Evolutionary conservation across 2,113 vertebrate genomes (phyloP).

Genomic region (Hippocampus mohnikei): DNA sequence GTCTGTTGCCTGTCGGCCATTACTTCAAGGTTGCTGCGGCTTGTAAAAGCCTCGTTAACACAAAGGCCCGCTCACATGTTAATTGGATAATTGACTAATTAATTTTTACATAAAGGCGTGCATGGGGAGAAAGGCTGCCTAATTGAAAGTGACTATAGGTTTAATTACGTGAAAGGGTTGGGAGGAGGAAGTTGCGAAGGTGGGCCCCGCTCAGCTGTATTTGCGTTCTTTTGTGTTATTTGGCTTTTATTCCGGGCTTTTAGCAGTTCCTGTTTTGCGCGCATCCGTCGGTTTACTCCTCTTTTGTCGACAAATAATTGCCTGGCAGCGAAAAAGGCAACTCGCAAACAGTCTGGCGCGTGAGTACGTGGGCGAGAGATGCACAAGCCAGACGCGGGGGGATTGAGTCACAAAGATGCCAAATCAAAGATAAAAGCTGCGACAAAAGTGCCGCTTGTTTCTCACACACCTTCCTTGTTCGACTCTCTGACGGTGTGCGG

Average conservation of each 20-base stretch:
- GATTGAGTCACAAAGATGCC: constrained; percentile 7
- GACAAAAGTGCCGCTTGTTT: constrained; percentile 16
- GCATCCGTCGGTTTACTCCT: constrained; percentile 13
- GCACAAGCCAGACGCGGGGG: constrained; percentile 30
- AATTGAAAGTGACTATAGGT: constrained; percentile 83
- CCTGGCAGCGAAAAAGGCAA: not conserved
- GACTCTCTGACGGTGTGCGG: not conserved
- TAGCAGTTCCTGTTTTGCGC: not conserved
- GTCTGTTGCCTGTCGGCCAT: constrained; percentile 71
- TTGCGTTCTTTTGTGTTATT: constrained; percentile 11
- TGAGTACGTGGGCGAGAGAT: constrained; percentile 58
- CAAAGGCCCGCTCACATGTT: constrained; percentile 82
- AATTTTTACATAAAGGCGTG: constrained; percentile 78
- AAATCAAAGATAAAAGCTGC: constrained; percentile 29
- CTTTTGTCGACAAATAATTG: constrained; percentile 17
- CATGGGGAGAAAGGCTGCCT: constrained; percentile 66
- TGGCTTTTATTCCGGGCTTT: constrained; percentile 6
- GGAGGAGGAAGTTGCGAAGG: constrained; percentile 34
- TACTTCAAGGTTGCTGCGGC: constrained; percentile 76
- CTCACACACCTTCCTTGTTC: constrained; percentile 14
- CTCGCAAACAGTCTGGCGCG: constrained; percentile 9
- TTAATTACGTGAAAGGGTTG: constrained; percentile 73
- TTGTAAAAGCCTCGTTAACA: constrained; percentile 84
- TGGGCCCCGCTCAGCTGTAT: constrained; percentile 34
- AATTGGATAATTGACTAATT: constrained; percentile 85